phyloP scores from a whole-genome alignment of 2,113 vertebrate species.

The Odocoileus virginianus region DNA sequence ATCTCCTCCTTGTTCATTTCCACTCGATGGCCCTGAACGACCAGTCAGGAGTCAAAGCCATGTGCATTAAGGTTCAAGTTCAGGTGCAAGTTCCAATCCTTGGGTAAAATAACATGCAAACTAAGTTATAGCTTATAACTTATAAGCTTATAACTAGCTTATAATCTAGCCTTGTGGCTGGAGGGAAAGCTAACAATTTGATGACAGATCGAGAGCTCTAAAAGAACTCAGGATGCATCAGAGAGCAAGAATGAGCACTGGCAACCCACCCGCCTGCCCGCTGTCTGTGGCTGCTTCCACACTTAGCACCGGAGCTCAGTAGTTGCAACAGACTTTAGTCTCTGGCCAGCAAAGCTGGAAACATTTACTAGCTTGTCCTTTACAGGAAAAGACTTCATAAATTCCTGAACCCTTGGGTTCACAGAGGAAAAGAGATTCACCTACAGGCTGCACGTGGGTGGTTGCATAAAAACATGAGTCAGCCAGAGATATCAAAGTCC shows the following conservation, averaged over 20 bases:
- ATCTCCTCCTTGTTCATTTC: neutral
- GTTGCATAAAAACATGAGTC: no score
- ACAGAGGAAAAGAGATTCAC: neutral
- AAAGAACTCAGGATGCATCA: neutral
- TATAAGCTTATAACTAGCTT: no score
- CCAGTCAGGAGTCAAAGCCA: neutral
- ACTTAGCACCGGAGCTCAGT: neutral
- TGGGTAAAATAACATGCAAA: neutral
- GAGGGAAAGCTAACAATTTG: neutral
- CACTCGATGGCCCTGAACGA: neutral
- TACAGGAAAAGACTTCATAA: neutral
- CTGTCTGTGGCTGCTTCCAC: no score
- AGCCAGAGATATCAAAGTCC: neutral
- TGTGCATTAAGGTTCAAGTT: accelerated
- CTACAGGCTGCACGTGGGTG: accelerated
- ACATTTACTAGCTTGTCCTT: neutral
- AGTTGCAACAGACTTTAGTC: neutral
- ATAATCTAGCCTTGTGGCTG: neutral
- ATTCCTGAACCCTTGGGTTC: neutral
- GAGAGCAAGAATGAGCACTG: neutral
- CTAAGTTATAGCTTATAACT: neutral
- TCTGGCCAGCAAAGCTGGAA: neutral
- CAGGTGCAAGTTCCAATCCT: neutral
- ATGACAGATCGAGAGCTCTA: no score
- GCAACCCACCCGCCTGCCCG: neutral